phyloP scores from a whole-genome alignment of 2,888 invertebrate genomes.

The Pandemis cinnamomeana region DNA sequence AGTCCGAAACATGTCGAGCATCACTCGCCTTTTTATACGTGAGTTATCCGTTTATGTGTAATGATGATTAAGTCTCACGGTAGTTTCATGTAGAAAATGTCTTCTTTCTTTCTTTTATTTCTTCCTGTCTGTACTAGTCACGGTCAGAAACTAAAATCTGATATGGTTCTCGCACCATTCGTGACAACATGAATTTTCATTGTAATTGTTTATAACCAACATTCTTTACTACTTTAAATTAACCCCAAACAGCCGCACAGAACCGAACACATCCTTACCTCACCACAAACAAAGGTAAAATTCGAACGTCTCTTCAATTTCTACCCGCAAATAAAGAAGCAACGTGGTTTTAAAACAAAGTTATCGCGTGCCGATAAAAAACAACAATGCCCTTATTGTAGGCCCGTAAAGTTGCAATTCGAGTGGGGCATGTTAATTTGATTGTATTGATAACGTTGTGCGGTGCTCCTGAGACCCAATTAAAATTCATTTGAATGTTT shows the following conservation, averaged over 20 bases:
- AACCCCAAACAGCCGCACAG: neutral
- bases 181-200: constrained; percentile 26
- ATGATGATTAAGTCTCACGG: no score
- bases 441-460: constrained; percentile 1
- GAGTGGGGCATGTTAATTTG: neutral
- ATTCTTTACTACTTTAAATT: constrained; percentile 24
- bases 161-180: neutral
- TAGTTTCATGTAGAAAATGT: no score
- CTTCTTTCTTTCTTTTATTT: no score
- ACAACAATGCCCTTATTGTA: neutral
- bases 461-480: constrained; percentile 26
- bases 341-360: constrained; percentile 25
- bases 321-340: neutral
- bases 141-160: no score
- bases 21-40: no score
- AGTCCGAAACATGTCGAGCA: no score
- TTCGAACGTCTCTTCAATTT: constrained; percentile 13
- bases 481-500: constrained; percentile 41
- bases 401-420: constrained; percentile 3
- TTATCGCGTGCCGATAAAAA: neutral
- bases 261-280: neutral
- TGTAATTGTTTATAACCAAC: constrained; percentile 17
- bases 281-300: neutral
- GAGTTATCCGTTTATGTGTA: no score
- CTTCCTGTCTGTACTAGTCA: no score